A percentile compares a stretch with the other conserved stretches of the same genome.
These are phyloP conservation scores for Drosophila heteroneura DNA, from an alignment of 2,888 invertebrate species.

Conservation along the genomic window DNA sequence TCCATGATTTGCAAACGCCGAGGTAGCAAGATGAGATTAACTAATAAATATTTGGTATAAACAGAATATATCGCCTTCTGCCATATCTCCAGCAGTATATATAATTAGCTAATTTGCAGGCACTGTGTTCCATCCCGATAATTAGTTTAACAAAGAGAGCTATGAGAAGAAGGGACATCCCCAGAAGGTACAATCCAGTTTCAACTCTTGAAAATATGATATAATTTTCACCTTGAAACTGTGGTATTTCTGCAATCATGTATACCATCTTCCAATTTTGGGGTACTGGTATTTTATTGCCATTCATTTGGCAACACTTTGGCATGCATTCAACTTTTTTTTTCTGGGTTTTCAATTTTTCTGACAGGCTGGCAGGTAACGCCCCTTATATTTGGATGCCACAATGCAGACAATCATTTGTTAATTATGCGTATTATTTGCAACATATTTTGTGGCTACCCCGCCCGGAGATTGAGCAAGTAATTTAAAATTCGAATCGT, in stretches of 20 bases:
- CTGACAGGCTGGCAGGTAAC: conserved; percentile 28
- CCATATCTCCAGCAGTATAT: not conserved
- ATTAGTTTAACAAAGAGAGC: not conserved
- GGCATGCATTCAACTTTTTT: conserved; percentile 17
- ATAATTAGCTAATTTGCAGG: not conserved
- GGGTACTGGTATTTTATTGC: conserved; percentile 25
- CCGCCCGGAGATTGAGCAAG: conserved; percentile 49
- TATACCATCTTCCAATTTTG: not conserved
- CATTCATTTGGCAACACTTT: conserved; percentile 28
- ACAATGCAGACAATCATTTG: conserved; percentile 52
- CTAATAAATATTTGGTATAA: not conserved
- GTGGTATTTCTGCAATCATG: not conserved
- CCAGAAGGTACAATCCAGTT: not conserved
- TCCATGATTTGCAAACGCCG: not conserved
- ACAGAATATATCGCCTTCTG: not conserved
- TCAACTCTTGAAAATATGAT: not conserved
- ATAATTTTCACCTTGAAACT: not conserved
- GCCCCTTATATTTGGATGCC: conserved; percentile 41
- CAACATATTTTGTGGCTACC: conserved; percentile 37
- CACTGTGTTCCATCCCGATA: not conserved
- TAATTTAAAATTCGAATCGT: conserved; percentile 49
- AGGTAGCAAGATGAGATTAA: not conserved
- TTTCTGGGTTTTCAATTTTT: conserved; percentile 28
- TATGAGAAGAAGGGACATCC: not conserved
- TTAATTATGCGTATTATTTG: conserved; percentile 73